Evolutionary conservation across 2,113 vertebrate genomes (phyloP), one percentile per base, ranked within the genome.

Genomic region (Limanda limanda): DNA sequence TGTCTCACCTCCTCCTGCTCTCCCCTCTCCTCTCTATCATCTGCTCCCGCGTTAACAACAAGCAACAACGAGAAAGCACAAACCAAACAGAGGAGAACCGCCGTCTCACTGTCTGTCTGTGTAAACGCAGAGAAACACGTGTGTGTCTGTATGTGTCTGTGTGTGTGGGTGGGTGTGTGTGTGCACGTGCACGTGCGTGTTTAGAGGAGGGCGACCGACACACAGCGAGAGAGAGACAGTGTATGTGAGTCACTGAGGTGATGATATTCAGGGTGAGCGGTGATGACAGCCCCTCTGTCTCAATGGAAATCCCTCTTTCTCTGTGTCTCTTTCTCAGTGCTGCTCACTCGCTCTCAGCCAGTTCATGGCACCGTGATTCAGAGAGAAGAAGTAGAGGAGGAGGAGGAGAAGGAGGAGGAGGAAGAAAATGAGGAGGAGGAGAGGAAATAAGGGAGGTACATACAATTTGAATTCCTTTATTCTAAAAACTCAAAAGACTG

Each of bases 251-350:
- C 83, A 81, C 68, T 71, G 79, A 87, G 83, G 80, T 83, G 85
- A 85, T 74, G 79, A 76, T 82, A 70, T 82, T 88, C 74, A 77
- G 79, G 66, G 64, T 81, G 83, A 89, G 80, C 45, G 21, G 40
- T 61, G 74, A 78, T 85, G 86, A 87, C 85, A 86, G 84, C 66
- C 69, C 42, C 70, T 74, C 65, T 45, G 82, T 85, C 84, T 86
- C 74, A 81, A 21, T 79, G 84, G 79, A 86, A 81, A 81, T 84
- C 76, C 68, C 78, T 86, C 47, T 67, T 31, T 31, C 5, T 5
- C 27, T 31, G 27, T 7, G 27, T 31, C 27, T 31, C 27, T 31
- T 31, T 56, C 54, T 67, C 68, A n/a, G 25, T 47, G 75, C 23
- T 20, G 63, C 76, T 74, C 68, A 10, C 68, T 3, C 24, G 3